Evolutionary conservation across 2,113 vertebrate genomes (phyloP), one percentile per base, ranked within the genome.

Genomic region (Callopanchax toddi): DNA sequence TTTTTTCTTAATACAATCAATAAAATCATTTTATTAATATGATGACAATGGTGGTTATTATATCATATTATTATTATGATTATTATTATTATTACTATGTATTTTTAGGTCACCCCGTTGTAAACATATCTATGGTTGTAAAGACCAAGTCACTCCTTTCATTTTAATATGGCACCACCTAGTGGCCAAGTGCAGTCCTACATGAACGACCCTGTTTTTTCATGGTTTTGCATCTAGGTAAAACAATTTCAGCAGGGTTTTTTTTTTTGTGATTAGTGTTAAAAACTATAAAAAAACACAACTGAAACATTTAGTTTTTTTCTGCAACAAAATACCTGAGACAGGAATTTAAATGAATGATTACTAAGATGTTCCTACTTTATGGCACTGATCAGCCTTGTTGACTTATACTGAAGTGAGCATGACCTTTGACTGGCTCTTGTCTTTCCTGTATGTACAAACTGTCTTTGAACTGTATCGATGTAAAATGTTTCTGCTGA

Each of bases 401-500:
- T 52, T 53, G 70, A 43, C 58, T 37, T n/a, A 55, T 58, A 45
- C 70, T 25, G 20, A 66, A 46, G 39, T 36, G 60, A 82, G 54
- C 63, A 43, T 78, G 45, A 39, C 59, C 21, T 65, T 63, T 74
- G 53, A 74, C 22, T 58, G 65, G 53, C 32, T 54, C 2, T 48
- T 44, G 37, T 74, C 55, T 45, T 34, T 69, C 79, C 44, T 74
- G 61, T 85, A 62, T 85, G 81, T 80, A 76, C 69, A 81, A 86
- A 80, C 18, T 57, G 54, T 72, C 60, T 78, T 68, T 69, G 29
- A 79, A 78, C 45, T 75, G 64, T 78, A 70, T 59, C 20, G 34
- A 29, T 79, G 74, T 81, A 45, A 71, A 66, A 42, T 59, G 34
- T 76, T 77, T 78, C 71, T 67, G 61, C 78, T 84, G 74, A 57